These are phyloP conservation scores for Eleutherodactylus coqui DNA, from an alignment of 2,797 vertebrate species.

Conservation along the genomic window DNA sequence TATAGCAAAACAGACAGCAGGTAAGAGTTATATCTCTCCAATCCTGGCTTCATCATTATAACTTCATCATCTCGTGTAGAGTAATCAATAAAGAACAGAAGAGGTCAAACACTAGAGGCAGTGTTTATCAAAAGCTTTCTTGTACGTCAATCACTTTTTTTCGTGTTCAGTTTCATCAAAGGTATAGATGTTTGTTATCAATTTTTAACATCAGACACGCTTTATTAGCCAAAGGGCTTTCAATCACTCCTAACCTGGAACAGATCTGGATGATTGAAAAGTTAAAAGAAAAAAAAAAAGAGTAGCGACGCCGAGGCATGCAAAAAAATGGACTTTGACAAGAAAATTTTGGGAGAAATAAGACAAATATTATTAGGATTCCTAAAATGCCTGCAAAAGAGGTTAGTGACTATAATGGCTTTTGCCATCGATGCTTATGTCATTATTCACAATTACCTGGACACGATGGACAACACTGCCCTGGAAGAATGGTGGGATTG, in stretches of 20 bases:
- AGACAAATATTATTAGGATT: background rate
- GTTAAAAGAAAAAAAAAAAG: slow-evolving; percentile 12
- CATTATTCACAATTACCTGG: slow-evolving; percentile 75
- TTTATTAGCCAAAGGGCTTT: slow-evolving; percentile 33
- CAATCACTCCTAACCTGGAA: background rate
- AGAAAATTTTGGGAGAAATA: background rate
- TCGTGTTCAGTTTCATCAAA: slow-evolving; percentile 21
- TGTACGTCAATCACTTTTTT: slow-evolving; percentile 15
- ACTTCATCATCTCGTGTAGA: slow-evolving; percentile 5
- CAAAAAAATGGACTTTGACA: background rate
- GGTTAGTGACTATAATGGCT: background rate
- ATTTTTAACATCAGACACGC: slow-evolving; percentile 43
- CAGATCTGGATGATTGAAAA: slow-evolving; percentile 11
- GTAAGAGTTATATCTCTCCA: background rate
- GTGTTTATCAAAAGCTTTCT: slow-evolving; percentile 41
- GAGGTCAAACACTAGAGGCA: slow-evolving; percentile 7
- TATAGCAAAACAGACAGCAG: background rate
- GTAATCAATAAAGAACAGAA: slow-evolving; percentile 29
- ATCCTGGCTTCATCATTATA: background rate
- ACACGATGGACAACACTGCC: slow-evolving; percentile 87
- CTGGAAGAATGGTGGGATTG: slow-evolving; percentile 82
- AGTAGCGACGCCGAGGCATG: background rate
- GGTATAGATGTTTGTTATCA: slow-evolving; percentile 30
- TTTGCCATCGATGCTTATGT: background rate
- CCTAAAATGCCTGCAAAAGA: background rate